Evolutionary conservation across 2,113 vertebrate species (phyloP), one percentile per base, ranked within the genome.

Genomic region (Orycteropus afer): DNA sequence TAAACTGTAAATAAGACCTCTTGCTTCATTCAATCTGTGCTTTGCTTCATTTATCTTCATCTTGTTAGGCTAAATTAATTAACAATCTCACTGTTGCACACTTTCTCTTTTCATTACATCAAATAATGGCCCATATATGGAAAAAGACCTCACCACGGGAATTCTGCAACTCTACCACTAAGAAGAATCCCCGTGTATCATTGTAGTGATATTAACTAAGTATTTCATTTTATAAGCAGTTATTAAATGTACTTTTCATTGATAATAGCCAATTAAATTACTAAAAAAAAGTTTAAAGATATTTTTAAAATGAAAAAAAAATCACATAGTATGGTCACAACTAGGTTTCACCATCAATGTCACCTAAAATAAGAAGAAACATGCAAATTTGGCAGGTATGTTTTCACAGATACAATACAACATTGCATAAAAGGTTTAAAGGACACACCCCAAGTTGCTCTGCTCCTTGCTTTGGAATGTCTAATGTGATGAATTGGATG

Each of bases 71-170:
- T 99, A 99, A 99, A 99, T 99, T 99, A 99, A 99, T 99, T 99
- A 99, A 99, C 99, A 99, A 99, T 99, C 98, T 99, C 99, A 98
- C 98, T 99, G 98, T 99, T 99, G 98, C 99, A 99, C 98, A 99
- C 99, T 99, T 99, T 99, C 99, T 99, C 99, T 99, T 99, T 99
- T 99, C 99, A 99, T 99, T 99, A 99, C 99, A 99, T 99, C 99
- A 99, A 99, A 99, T 99, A 99, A 99, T 99, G 98, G 98, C 97
- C 98, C 96, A 97, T 98, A 98, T 99, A 98, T 96, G 98, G 98
- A 99, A 98, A 99, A 99, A 98, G 95, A 86, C 80, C 74, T 98
- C 97, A 96, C 96, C 97, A 96, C 7, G 74, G 97, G 98, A 97
- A 98, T 98, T 97, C 92, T 97, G 97, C 96, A 98, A 97, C 61